Conservation (phyloP, 2,113 vertebrate genomes). For the Poecilia latipinna region DNA sequence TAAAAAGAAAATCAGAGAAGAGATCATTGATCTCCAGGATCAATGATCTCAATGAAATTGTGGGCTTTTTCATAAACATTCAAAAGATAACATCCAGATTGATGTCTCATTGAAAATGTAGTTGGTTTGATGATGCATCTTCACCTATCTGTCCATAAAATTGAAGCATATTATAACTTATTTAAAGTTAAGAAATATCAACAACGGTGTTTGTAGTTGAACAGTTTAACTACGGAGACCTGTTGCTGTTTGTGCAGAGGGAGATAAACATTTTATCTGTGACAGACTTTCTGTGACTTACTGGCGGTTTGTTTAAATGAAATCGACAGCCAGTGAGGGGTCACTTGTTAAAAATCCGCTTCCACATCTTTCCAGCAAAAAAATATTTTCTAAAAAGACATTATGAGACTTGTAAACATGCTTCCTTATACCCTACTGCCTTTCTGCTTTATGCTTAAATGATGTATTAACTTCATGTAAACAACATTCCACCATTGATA, state of each 20-base stretch:
- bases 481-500: background rate
- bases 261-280: no score
- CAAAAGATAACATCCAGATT: no score
- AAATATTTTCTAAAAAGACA: background rate
- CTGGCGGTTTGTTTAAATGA: no score
- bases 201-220: background rate
- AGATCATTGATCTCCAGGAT: no score
- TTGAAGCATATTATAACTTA: background rate
- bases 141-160: background rate
- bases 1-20: background rate
- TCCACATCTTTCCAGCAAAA: background rate
- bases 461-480: background rate
- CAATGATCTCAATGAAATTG: no score
- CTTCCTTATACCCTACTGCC: no score
- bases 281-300: background rate
- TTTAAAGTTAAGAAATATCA: background rate
- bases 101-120: no score
- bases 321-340: background rate
- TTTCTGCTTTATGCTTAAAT: background rate
- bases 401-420: no score
- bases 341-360: background rate
- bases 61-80: no score
- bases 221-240: background rate
- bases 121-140: no score
- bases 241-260: no score